Base-by-base conservation (phyloP, 92 coral and sea anemone species). In the Siderastrea siderea region DNA sequence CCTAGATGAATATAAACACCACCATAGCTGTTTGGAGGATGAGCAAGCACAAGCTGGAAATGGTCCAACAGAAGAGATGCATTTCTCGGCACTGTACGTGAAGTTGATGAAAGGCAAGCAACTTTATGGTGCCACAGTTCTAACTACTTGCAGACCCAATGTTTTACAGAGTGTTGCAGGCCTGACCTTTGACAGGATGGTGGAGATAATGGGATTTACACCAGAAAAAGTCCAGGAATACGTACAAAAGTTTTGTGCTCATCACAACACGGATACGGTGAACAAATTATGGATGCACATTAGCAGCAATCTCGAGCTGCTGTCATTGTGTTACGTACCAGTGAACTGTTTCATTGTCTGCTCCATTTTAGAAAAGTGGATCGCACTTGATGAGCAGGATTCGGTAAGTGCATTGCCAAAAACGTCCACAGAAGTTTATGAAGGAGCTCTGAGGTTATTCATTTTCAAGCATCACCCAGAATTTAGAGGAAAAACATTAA, bases 161-260 rank as follows among this genome's bases (percentile, higher is more conserved):
- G 93, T 71, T 2, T 57, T 77, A 5, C 74, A 83, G n/a, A 74
- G 86, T 79, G 73, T 77, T 53, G 71, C 51, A 14, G 50, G 45
- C 14, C 57, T 87, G 15, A 2, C 19, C 3, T 85, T 85, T 51
- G 83, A 93, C 38, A 59, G 92, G 51, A 19, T 9, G 61, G 92
- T 87, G 58, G 96, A 90, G 62, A 93, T 93, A 7, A 13, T 90
- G 71, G 93, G 96, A 10, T 93, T 93, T 57, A 86, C 93, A 1
- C 80, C 74, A 13, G 90, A 93, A 19, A 79, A 84, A 71, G 89
- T 90, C 4, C 47, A 82, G 52, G 49, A 78, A 57, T 93, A 93
- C 77, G 83, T 91, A 50, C 6, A 12, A 47, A 82, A 74, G 5
- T 89, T 81, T 50, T 86, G 62, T 80, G 10, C 48, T 1, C 64